These are phyloP conservation scores for Lagodon rhomboides DNA, from an alignment of 2,797 vertebrate genomes.

Conservation along the genomic window DNA sequence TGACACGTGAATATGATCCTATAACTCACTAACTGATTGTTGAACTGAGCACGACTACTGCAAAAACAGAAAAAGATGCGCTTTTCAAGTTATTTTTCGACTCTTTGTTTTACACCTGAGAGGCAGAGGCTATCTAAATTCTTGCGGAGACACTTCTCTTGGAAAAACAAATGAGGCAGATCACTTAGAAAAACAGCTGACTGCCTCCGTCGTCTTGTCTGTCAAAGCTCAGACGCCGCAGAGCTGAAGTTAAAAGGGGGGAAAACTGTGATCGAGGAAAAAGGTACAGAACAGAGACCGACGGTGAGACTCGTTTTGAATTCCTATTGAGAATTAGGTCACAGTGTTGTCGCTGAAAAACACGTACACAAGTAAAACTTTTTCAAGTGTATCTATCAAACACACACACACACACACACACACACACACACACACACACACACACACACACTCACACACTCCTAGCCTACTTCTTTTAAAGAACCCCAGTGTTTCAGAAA, in stretches of 20 bases:
- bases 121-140: not conserved
- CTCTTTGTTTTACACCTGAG: slow-evolving; percentile 14
- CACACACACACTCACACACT: slow-evolving; percentile 5
- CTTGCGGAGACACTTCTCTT: not conserved
- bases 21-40: not conserved
- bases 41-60: not conserved
- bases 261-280: not conserved
- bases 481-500: not conserved
- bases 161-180: slow-evolving; percentile 19
- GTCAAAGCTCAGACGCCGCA: slow-evolving; percentile 1
- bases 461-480: not conserved
- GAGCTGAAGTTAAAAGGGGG: not conserved
- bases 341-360: slow-evolving; percentile 4
- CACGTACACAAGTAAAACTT: not conserved
- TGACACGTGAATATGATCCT: not conserved
- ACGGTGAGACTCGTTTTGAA: slow-evolving; percentile 6
- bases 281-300: not conserved
- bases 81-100: slow-evolving; percentile 22
- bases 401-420: not conserved
- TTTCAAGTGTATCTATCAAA: slow-evolving; percentile 6
- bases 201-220: slow-evolving; percentile 9
- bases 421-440: slow-evolving; percentile 5
- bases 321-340: slow-evolving; percentile 29
- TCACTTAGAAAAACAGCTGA: slow-evolving; percentile 2
- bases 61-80: not conserved